Evolutionary conservation across 2,113 vertebrate species (phyloP).

Genomic region (Meleagris gallopavo): DNA sequence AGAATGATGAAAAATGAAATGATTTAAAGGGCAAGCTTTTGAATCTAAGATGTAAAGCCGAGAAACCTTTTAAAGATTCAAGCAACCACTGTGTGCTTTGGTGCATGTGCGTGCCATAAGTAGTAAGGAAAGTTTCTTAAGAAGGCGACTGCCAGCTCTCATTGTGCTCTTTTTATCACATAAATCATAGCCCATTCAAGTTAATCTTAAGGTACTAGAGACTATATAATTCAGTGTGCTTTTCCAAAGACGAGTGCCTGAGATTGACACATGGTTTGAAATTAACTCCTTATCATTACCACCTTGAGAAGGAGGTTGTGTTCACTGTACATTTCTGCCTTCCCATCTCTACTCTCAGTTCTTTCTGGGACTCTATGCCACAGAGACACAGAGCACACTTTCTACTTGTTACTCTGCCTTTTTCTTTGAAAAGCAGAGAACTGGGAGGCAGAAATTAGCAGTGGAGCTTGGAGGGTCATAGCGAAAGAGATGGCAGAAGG

Average conservation of each 20-base stretch:
- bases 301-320: background rate
- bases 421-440: background rate
- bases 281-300: background rate
- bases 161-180: background rate
- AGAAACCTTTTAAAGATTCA: constrained; percentile 15
- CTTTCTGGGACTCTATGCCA: background rate
- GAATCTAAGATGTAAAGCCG: background rate
- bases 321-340: background rate
- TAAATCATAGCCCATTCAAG: background rate
- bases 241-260: background rate
- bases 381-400: rapidly evolving
- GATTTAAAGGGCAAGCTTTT: constrained; percentile 5
- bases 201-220: background rate
- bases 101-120: constrained; percentile 5
- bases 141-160: background rate
- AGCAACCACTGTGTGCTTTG: background rate
- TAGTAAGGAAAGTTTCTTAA: constrained; percentile 5
- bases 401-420: background rate
- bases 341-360: background rate
- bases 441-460: background rate
- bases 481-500: background rate
- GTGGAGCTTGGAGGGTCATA: background rate
- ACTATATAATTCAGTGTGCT: background rate
- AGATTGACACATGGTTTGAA: background rate
- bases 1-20: background rate